Evolutionary conservation across 2,797 vertebrate species (phyloP), one percentile per base, ranked within the genome.

Genomic region (Xenopus petersii): DNA sequence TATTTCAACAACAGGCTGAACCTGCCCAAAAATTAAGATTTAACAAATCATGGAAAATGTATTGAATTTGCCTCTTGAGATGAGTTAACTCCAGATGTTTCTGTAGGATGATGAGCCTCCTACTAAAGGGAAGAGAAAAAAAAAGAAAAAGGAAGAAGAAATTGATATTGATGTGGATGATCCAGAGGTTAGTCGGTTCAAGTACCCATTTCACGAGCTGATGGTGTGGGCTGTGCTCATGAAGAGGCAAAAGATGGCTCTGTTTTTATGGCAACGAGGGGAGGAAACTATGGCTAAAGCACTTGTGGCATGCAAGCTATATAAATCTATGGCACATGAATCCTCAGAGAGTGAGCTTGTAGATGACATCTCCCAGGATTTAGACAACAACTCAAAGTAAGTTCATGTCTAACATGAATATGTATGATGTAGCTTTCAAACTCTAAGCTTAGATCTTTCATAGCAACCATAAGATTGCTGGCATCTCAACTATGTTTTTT

Each of bases 371-470:
- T 99, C 97, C 70, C 96, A 99, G 83, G 95, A 99, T 68, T 87
- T 99, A 87, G 97, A 99, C 84, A 98, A 96, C 92, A 97, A 98
- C 83, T 99, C 98, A 36, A 99, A 97, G 98, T 99, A 64, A 92
- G 97, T 92, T 49, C 8, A 6, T 6, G 6, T 36, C 6, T 6
- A 36, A 36, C 54, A 16, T 17, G 54, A 5, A 51, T 51, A 15
- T 51, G 2, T 51, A 12, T 51, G 11, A 51, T 42, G 6, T 42
- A 42, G 36, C 36, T 4, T 42, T 42, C 36, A 42, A 42, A 42
- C 36, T 42, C 36, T 42, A 42, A 42, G 36, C 36, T 42, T 42
- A 42, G 5, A 42, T 42, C 36, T 42, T 42, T 42, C 5, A 42
- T 42, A 5, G 3, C 36, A 6, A 36, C 33, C 6, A 3, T 36